Base-by-base conservation (phyloP, 2,888 invertebrate species). In the Zygogramma bicolorata region DNA sequence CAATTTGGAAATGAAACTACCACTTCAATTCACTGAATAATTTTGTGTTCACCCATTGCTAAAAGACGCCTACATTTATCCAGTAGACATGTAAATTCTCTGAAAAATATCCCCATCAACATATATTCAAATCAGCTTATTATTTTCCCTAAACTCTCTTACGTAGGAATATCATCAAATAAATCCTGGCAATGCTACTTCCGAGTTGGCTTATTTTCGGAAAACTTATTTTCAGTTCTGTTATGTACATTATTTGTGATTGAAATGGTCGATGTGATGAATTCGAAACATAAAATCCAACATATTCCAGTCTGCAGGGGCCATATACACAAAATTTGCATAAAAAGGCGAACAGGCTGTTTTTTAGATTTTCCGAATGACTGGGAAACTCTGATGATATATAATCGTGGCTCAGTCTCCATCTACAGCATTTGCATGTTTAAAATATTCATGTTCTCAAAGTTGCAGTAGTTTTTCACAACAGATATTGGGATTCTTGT, bases 21-120 rank as follows among this genome's bases (percentile, higher is more conserved):
- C 25, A 3, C 7, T 53, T 13, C 25, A 22, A 25, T 25, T 13
- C n/a, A 8, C 6, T 10, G 6, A n/a, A n/a, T n/a, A 53, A 53
- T 53, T 53, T 53, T 13, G 25, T 53, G 25, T 53, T 25, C 53
- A 53, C 6, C n/a, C 25, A 13, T 7, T 13, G 53, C 7, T 2
- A 22, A 18, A 53, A n/a, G 75, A 73, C 70, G 66, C 70, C 71
- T 76, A 71, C 75, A 77, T 76, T 76, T 75, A 79, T 77, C 74
- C 77, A 74, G 73, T 75, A 75, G 68, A 66, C 75, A 79, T 78
- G 78, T 77, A 78, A 78, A 81, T 80, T 76, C 74, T 60, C 42
- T 74, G 79, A 80, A 81, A 80, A 81, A 81, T 81, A 77, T 76
- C 73, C 67, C 65, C 71, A 81, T 81, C 81, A 79, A 73, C 81